Conservation (phyloP, 2,797 vertebrate species). For the Chlorospingus semifuscus region DNA sequence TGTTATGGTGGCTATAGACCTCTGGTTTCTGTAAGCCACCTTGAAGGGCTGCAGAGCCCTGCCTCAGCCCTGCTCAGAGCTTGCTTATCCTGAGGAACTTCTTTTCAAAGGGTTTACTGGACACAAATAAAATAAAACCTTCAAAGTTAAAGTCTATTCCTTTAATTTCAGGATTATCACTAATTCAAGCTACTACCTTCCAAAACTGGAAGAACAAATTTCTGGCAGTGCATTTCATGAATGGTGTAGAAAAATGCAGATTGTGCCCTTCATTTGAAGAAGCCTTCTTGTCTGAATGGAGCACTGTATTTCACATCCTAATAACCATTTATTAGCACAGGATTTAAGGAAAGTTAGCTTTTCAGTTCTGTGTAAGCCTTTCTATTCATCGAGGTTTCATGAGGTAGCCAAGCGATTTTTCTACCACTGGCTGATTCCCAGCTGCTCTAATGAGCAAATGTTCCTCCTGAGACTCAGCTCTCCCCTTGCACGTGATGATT, state of each 20-base stretch:
- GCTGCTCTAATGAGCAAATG: neutral
- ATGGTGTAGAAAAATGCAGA: neutral
- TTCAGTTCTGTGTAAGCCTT: neutral
- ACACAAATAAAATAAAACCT: neutral
- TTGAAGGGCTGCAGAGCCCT: fast-evolving
- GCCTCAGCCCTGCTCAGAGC: neutral
- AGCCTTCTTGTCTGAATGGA: neutral
- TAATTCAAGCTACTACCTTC: neutral
- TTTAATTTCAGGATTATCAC: neutral
- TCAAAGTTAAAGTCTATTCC: neutral
- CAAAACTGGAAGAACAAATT: neutral
- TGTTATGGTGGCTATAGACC: neutral
- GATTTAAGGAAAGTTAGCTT: neutral
- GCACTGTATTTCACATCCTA: neutral
- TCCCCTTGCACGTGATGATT: neutral
- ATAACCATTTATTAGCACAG: neutral
- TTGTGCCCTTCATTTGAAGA: neutral
- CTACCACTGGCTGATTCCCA: neutral
- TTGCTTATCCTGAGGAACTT: neutral
- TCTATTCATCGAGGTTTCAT: neutral
- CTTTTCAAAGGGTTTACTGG: neutral
- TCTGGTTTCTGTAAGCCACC: neutral
- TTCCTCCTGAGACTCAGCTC: neutral
- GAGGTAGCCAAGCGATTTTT: neutral
- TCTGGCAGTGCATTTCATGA: neutral